phyloP scores from a whole-genome alignment of 2,888 invertebrate genomes.

The Venustoraphidia nigricollis region DNA sequence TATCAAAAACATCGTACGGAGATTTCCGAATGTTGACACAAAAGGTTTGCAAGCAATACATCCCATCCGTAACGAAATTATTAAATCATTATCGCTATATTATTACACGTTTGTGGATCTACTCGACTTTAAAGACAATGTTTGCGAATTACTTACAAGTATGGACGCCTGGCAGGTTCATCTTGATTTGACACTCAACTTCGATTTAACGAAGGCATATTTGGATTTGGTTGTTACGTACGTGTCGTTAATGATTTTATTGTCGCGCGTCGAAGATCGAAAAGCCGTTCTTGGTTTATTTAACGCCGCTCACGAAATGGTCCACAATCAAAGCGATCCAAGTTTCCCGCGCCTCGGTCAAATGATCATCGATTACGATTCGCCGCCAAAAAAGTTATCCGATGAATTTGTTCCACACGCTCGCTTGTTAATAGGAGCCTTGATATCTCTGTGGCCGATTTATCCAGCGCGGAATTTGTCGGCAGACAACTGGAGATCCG shows the following conservation, averaged over 20 bases:
- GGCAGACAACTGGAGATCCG: slow-evolving; percentile 88
- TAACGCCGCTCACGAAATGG: slow-evolving; percentile 95
- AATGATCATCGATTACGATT: slow-evolving; percentile 95
- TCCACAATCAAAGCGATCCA: slow-evolving; percentile 74
- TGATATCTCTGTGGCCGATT: slow-evolving; percentile 75
- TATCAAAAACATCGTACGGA: slow-evolving; percentile 84
- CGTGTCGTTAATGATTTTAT: slow-evolving; percentile 87
- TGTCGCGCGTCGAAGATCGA: slow-evolving; percentile 96
- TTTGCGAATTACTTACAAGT: slow-evolving; percentile 78
- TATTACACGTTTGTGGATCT: slow-evolving; percentile 99
- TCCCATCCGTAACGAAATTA: slow-evolving; percentile 81
- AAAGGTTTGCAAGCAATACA: slow-evolving; percentile 81
- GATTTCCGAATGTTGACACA: slow-evolving; percentile 91
- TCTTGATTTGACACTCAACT: slow-evolving; percentile 89
- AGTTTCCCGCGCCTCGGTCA: slow-evolving; percentile 94
- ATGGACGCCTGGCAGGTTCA: slow-evolving; percentile 95
- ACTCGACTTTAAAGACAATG: slow-evolving; percentile 91
- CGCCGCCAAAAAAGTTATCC: slow-evolving; percentile 84
- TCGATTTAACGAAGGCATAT: slow-evolving; percentile 90
- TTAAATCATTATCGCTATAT: slow-evolving; percentile 90
- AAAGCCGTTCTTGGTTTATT: slow-evolving; percentile 94
- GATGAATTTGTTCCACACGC: slow-evolving; percentile 96
- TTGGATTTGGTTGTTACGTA: slow-evolving; percentile 89
- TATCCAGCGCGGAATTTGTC: slow-evolving; percentile 81
- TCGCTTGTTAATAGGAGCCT: slow-evolving; percentile 67